Conservation (phyloP, 2,797 vertebrate genomes). For the Lophotriccus pileatus region DNA sequence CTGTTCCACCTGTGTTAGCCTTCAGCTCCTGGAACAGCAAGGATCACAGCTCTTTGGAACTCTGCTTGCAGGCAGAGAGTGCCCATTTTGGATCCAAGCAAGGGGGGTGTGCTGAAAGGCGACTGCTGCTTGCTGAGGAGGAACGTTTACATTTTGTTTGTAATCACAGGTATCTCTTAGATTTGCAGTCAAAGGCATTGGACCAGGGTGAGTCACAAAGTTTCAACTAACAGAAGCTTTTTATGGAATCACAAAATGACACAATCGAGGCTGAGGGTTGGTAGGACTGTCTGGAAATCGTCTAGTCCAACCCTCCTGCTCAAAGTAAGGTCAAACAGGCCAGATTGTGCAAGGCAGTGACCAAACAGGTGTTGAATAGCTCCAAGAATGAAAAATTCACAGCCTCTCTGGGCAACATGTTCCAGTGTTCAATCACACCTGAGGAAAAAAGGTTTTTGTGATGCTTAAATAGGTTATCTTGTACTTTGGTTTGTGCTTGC, state of each 20-base stretch:
- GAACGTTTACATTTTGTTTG: not conserved
- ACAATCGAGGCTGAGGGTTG: not conserved
- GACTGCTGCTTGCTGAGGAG: not conserved
- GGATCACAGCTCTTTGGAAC: not conserved
- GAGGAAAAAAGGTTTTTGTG: not conserved
- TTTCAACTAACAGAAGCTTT: not conserved
- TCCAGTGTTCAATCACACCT: not conserved
- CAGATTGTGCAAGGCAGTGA: not conserved
- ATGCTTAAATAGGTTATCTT: not conserved
- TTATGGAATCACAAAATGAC: not conserved
- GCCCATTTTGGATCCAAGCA: fast-evolving
- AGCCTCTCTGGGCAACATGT: not conserved
- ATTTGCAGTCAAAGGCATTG: not conserved
- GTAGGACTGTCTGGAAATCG: not conserved
- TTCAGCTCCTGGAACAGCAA: not conserved
- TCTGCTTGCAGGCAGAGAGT: no score
- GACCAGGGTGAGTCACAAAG: not conserved
- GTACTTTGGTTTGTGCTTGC: not conserved
- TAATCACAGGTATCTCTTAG: not conserved
- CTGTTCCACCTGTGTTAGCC: not conserved
- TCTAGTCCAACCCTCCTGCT: not conserved
- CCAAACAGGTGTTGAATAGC: not conserved
- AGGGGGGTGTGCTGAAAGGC: not conserved
- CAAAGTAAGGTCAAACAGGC: not conserved
- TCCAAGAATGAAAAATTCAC: not conserved